A percentile compares a stretch with the other conserved stretches of the same genome.
These are phyloP conservation scores for Helicoverpa armigera DNA, from an alignment of 1,140 invertebrate genomes.

Conservation along the genomic window DNA sequence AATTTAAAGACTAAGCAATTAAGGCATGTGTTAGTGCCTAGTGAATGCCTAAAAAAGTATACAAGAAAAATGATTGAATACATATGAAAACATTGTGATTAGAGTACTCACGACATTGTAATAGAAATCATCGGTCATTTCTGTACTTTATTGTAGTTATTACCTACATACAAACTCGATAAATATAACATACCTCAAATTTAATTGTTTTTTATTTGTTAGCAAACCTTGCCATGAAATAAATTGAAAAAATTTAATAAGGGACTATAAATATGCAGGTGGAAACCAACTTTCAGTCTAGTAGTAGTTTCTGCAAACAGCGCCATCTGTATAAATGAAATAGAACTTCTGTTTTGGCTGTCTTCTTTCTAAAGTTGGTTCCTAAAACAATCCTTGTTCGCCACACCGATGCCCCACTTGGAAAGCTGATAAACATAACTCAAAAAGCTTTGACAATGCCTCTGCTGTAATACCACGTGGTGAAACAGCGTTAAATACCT, in stretches of 20 bases:
- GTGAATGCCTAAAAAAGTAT: slow-evolving; percentile 81
- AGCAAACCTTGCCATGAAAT: background rate
- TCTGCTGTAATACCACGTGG: no score
- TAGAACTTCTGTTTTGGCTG: background rate
- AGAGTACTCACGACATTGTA: slow-evolving; percentile 79
- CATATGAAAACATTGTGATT: slow-evolving; percentile 84
- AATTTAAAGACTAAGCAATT: slow-evolving; percentile 81
- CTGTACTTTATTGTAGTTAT: slow-evolving; percentile 85
- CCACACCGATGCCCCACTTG: no score
- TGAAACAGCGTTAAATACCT: no score
- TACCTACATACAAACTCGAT: slow-evolving; percentile 85
- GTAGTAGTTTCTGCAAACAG: background rate
- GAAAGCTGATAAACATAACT: no score
- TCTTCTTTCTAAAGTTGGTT: no score
- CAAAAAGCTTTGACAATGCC: no score
- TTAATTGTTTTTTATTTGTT: slow-evolving; percentile 74
- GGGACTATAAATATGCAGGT: no score
- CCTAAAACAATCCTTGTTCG: no score
- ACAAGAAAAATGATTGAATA: slow-evolving; percentile 76
- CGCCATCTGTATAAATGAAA: background rate
- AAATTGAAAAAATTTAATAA: no score
- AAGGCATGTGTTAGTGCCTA: slow-evolving; percentile 78
- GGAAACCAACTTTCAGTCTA: no score
- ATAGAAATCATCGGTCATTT: slow-evolving; percentile 82
- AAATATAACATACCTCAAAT: slow-evolving; percentile 86